Evolutionary conservation across 2,113 vertebrate species (phyloP), one percentile per base, ranked within the genome.

Genomic region (Grallaria varia): DNA sequence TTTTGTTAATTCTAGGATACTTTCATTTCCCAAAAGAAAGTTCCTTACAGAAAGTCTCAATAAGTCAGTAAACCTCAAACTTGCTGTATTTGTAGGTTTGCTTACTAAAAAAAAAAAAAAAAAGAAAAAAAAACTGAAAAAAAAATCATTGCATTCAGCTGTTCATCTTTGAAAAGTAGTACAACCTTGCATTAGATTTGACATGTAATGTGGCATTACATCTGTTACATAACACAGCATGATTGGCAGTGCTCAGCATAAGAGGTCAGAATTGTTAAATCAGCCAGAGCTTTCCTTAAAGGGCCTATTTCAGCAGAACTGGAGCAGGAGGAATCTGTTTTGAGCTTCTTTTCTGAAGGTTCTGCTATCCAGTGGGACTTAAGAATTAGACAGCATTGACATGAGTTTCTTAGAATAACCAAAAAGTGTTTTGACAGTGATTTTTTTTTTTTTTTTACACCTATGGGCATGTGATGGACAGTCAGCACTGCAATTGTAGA

Each of bases 201-300:
- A 92, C 67, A 59, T 27, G 14, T 44, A 89, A 67, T 39, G n/a
- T 47, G 45, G 50, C 14, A 45, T 77, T 94, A 42, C 14, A 79
- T 69, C 60, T 87, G 49, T 90, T 88, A 68, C 19, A 47, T 56
- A 91, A 71, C 3, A 5, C 37, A 87, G n/a, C 12, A 62, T 84
- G 63, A 83, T 30, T 93, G 74, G 58, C 55, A 89, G 35, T 17
- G 11, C 39, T 87, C 1, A 0, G 56, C 18, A 28, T 71, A 77
- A 71, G 52, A 95, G 79, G 49, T 91, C 88, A 77, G 64, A 83
- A 75, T 40, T 73, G 25, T 80, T 93, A 87, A 89, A 92, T 72
- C 69, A 49, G 68, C 21, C 42, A 60, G 17, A 53, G 40, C 15
- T 88, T 85, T 91, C 87, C 79, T 64, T 85, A 89, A 87, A 81